A percentile compares a stretch with the other conserved stretches of the same genome.
phyloP scores from a whole-genome alignment of 2,888 invertebrate species.

The Acrocyrtus sp. region DNA sequence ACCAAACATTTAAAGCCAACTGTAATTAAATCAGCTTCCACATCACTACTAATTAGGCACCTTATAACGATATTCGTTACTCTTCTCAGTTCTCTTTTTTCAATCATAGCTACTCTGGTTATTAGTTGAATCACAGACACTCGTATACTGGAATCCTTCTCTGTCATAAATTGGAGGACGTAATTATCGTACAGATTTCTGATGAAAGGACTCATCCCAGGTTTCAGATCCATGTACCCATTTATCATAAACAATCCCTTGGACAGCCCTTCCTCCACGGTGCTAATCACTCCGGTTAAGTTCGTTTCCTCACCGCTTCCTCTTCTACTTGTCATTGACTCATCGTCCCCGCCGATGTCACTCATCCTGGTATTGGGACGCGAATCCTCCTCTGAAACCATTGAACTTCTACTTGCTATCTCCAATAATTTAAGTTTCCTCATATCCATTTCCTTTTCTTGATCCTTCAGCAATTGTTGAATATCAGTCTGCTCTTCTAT shows the following conservation, averaged over 20 bases:
- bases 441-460: too few relatives aligned
- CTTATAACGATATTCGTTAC: not conserved
- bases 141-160: not conserved
- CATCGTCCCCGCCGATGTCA: too few relatives aligned
- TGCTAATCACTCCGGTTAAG: too few relatives aligned
- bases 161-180: not conserved
- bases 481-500: too few relatives aligned
- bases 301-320: not conserved
- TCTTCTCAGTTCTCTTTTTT: not conserved
- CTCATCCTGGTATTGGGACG: too few relatives aligned
- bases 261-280: not conserved
- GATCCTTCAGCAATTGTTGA: too few relatives aligned
- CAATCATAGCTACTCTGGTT: not conserved
- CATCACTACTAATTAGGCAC: too few relatives aligned
- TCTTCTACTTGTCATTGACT: not conserved
- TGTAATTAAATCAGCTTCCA: too few relatives aligned
- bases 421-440: too few relatives aligned
- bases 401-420: too few relatives aligned
- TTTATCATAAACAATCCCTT: slow-evolving; percentile 8
- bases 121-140: not conserved
- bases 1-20: too few relatives aligned
- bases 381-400: too few relatives aligned
- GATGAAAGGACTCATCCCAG: not conserved
- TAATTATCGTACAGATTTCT: slow-evolving; percentile 9
- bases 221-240: not conserved